These are phyloP conservation scores for Callithrix jacchus DNA, from an alignment of 2,113 vertebrate species.

Conservation along the genomic window DNA sequence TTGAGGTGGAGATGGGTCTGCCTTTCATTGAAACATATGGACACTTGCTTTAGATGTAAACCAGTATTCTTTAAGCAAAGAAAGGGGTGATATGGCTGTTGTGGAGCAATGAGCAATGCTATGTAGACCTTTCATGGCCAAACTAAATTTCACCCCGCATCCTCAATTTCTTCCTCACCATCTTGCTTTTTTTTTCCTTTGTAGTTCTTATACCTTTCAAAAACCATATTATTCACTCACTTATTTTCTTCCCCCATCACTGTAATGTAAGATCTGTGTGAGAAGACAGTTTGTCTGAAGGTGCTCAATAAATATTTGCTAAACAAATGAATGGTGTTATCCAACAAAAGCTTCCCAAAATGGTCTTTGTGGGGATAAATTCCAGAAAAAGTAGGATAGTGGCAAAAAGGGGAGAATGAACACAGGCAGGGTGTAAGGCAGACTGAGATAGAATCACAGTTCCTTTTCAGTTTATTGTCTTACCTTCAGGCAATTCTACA, in stretches of 20 bases:
- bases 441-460: neutral
- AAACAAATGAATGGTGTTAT: neutral
- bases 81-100: neutral
- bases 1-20: neutral
- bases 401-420: neutral
- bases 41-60: neutral
- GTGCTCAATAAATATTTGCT: neutral
- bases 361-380: neutral
- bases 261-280: neutral
- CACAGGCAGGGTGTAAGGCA: neutral
- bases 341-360: neutral
- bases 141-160: neutral
- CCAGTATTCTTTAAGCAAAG: neutral
- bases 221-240: neutral
- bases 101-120: neutral
- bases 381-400: neutral
- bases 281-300: neutral
- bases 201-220: neutral
- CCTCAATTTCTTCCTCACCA: neutral
- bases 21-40: neutral
- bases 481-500: neutral
- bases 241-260: neutral
- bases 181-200: neutral
- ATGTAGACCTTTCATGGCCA: neutral
- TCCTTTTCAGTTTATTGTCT: neutral